Percentiles rank a stretch among this genome's conserved stretches.
Conservation (phyloP, 2,797 vertebrate genomes). For the Halcyon smyrnensis region DNA sequence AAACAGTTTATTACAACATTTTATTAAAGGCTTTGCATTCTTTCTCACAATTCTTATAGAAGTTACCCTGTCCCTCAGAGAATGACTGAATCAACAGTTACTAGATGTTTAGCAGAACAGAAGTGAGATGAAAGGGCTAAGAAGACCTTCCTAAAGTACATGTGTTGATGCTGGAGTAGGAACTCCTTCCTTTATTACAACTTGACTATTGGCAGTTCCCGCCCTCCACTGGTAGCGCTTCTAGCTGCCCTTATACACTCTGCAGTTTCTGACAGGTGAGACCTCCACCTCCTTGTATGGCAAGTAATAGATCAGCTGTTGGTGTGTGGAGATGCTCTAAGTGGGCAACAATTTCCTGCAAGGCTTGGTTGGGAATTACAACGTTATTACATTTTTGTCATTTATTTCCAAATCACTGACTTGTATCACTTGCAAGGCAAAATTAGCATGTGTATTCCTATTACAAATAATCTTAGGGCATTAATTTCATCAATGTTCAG, state of each 20-base stretch:
- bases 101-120: background rate
- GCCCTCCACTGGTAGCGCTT: background rate
- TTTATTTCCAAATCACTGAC: background rate
- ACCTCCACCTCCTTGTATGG: background rate
- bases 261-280: background rate
- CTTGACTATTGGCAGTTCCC: background rate
- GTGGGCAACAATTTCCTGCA: background rate
- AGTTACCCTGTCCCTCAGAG: background rate
- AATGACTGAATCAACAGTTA: background rate
- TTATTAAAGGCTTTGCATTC: background rate
- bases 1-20: background rate
- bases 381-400: no score
- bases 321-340: background rate
- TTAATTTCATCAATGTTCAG: background rate
- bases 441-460: background rate
- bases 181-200: background rate
- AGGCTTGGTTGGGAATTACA: background rate
- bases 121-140: background rate
- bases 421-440: background rate
- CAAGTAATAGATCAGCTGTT: background rate
- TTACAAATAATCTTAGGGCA: background rate
- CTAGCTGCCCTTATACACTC: background rate
- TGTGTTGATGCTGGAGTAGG: background rate
- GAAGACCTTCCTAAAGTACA: background rate
- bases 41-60: background rate